Evolutionary conservation across 2,797 vertebrate genomes (phyloP), one percentile per base, ranked within the genome.

Genomic region (Anolis apletophallus): DNA sequence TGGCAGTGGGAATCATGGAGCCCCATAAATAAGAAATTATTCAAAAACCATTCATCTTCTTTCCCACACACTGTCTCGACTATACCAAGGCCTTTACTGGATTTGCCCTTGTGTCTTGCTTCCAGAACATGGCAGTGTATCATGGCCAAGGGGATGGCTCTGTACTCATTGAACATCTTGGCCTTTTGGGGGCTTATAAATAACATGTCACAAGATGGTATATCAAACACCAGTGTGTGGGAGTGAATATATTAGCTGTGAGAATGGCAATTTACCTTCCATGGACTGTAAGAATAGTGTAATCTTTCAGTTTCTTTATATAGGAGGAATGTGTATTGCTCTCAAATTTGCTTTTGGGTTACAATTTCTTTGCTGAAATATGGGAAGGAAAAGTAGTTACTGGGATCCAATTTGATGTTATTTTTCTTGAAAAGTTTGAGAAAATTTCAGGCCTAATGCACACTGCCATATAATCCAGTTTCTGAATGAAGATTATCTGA

Each of bases 1-100:
- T 72, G 1, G 91, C 75, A 0, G 77, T 81, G 69, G 89, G 88
- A 91, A 87, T 80, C 87, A 23, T 1, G 0, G 74, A 92, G 86
- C 88, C 87, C 91, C 84, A 87, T 93, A 93, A 94, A 94, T 93
- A 87, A 91, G 84, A 87, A 86, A 84, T 91, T 88, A 91, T 92
- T 92, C 92, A 0, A 0, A 89, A 77, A 80, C 91, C 87, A 95
- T 95, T 88, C 46, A 0, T 94, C 93, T 94, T 91, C 87, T 54
- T 68, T 79, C 75, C 79, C 0, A 0, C 79, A 83, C 87, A 76
- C 81, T 0, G 0, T 87, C 90, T 90, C 0, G 0, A 2, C 57
- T 80, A 88, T 85, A 88, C 82, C 9, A 46, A 79, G 59, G 59
- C 74, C 52, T 82, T 73, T 14, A 3, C 79, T 79, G 80, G 83